Evolutionary conservation across 1,140 invertebrate species (phyloP), one percentile per base, ranked within the genome.

Genomic region (Drosophila virilis): DNA sequence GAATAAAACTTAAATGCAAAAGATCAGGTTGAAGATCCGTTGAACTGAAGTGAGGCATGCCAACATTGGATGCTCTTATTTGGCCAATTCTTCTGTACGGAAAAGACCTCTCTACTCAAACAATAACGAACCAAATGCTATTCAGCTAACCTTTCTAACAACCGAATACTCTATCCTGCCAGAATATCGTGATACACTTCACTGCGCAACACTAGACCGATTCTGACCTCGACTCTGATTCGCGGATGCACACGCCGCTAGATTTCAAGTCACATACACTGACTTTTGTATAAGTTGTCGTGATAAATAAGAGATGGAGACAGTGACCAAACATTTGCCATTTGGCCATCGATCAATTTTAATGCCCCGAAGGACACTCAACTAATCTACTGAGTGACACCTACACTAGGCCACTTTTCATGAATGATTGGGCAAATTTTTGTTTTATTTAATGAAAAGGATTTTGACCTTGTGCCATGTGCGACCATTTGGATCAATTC

Each of bases 381-480:
- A 33, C 65, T 78, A 81, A 82, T 78, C 75, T 64, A 57, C 45
- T 74, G 65, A 51, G 48, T 65, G 43, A 52, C 32, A 35, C 32
- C 70, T 71, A 48, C 60, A 64, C 50, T 64, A 54, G 70, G 58
- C 48, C 72, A 85, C 74, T 78, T 86, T 78, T 66, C 54, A 86
- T 86, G 74, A 77, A 81, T 86, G 82, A 81, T 85, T 78, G 83
- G 75, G 15, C 62, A 67, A 28, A 68, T 82, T 60, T 67, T 51
- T 46, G 62, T 46, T 66, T 55, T 59, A 71, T 74, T 59, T 50
- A 73, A 68, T 64, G 64, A 74, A 70, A 76, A 66, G 83, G 79
- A 89, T 77, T 77, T 82, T 83, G 76, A 61, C 70, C 68, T 79
- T 86, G 37, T 12, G 37, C 10, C 37, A 8, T 55, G 37, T 28